These are phyloP conservation scores for Dendrocincla tyrannina DNA, from an alignment of 2,797 vertebrate species.

Conservation along the genomic window DNA sequence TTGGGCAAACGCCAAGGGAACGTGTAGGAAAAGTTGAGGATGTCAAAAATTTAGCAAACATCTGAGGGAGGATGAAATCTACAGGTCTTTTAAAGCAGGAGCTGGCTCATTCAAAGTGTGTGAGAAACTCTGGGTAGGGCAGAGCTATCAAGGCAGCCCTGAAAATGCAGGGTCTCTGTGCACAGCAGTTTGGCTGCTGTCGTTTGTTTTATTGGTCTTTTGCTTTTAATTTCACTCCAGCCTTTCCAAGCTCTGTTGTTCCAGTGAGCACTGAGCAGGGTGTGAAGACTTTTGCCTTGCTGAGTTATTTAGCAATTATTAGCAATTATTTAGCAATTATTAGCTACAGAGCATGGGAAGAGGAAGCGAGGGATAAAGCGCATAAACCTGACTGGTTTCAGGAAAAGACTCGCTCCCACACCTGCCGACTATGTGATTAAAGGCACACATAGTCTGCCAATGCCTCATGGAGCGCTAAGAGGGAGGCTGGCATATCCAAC, in stretches of 20 bases:
- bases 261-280: not conserved
- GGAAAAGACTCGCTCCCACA: not conserved
- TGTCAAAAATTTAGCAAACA: not conserved
- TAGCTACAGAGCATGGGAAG: not conserved
- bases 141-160: not conserved
- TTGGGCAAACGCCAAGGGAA: not conserved
- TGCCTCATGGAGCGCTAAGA: rapidly evolving
- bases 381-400: not conserved
- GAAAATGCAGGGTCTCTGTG: not conserved
- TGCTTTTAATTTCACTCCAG: not conserved
- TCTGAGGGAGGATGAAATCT: not conserved
- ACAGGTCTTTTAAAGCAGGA: not conserved
- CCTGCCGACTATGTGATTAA: not conserved
- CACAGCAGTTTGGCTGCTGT: not conserved
- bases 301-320: not conserved
- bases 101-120: not conserved
- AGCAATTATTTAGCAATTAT: too few relatives aligned
- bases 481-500: not conserved
- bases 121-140: not conserved
- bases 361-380: not conserved
- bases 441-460: not conserved
- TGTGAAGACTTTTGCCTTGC: not conserved
- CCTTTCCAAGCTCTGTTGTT: not conserved
- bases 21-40: not conserved
- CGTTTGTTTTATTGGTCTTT: not conserved